phyloP scores from a whole-genome alignment of 2,888 invertebrate genomes.

The Acrobasis consociella region DNA sequence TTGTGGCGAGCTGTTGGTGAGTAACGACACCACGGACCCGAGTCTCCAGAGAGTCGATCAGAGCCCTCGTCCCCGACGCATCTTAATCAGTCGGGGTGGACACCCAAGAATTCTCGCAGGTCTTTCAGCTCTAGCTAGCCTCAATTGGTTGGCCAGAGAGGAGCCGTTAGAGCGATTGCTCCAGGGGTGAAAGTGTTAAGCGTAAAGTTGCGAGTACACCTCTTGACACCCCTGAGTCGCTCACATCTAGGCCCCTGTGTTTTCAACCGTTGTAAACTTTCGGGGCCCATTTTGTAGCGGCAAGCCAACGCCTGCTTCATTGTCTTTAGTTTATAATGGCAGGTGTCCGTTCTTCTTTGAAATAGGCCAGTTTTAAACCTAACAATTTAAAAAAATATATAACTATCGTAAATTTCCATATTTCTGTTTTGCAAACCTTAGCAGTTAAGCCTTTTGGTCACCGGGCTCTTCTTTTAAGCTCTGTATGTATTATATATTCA shows the following conservation, averaged over 20 bases:
- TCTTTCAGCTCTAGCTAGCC: constrained; percentile 18
- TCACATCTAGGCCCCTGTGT: background rate
- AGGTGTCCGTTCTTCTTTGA: no score
- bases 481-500: no score
- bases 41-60: constrained; percentile 10
- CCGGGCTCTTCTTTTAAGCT: no score
- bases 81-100: background rate
- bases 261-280: background rate
- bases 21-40: constrained; percentile 27
- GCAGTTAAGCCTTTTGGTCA: no score
- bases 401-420: no score
- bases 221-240: background rate
- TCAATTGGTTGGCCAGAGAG: constrained; percentile 16
- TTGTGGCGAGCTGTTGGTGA: constrained; percentile 27
- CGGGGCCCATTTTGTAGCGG: background rate
- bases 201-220: background rate
- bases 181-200: background rate
- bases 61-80: constrained; percentile 4
- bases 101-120: background rate
- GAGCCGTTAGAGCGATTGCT: constrained; percentile 15
- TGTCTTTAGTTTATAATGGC: no score
- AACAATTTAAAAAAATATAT: no score
- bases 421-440: no score
- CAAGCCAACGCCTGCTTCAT: background rate
- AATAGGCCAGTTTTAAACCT: no score